A percentile compares a stretch with the other conserved stretches of the same genome.
These are phyloP conservation scores for Pygoscelis adeliae DNA, from an alignment of 2,113 vertebrate genomes.

Conservation along the genomic window DNA sequence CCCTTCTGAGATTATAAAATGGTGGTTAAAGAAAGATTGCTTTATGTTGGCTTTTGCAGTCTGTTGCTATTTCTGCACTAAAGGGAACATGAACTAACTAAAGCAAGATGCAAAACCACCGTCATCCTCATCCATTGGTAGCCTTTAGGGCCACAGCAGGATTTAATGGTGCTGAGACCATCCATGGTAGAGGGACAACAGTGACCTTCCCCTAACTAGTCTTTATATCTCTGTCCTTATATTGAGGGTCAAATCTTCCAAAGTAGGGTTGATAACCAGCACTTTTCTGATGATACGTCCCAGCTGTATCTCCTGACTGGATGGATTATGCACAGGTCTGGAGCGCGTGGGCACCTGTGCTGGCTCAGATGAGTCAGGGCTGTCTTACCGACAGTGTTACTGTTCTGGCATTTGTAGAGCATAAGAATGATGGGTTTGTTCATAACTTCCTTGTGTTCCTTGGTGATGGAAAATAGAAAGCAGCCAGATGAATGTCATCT, in stretches of 20 bases:
- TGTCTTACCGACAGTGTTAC: background rate
- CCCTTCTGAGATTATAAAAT: background rate
- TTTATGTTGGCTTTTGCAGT: background rate
- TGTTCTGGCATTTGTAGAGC: background rate
- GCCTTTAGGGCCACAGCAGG: too few species aligned
- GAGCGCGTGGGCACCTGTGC: background rate
- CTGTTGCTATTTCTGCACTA: background rate
- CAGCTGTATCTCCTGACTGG: background rate
- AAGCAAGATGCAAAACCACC: too few species aligned
- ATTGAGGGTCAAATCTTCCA: background rate
- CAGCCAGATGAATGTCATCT: background rate
- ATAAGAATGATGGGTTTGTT: background rate
- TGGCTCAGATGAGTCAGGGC: rapidly evolving
- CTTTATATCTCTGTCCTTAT: background rate
- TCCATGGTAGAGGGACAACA: background rate
- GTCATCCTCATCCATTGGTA: background rate
- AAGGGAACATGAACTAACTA: background rate
- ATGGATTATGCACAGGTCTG: background rate
- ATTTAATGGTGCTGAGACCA: background rate
- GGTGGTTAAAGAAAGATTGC: background rate
- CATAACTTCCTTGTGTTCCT: background rate
- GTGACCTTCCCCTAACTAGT: background rate
- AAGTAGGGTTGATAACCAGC: background rate
- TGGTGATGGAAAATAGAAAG: background rate
- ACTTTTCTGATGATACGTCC: background rate